Evolutionary conservation across 2,888 invertebrate species (phyloP), one percentile per base, ranked within the genome.

Genomic region (Ormyrus thymus): DNA sequence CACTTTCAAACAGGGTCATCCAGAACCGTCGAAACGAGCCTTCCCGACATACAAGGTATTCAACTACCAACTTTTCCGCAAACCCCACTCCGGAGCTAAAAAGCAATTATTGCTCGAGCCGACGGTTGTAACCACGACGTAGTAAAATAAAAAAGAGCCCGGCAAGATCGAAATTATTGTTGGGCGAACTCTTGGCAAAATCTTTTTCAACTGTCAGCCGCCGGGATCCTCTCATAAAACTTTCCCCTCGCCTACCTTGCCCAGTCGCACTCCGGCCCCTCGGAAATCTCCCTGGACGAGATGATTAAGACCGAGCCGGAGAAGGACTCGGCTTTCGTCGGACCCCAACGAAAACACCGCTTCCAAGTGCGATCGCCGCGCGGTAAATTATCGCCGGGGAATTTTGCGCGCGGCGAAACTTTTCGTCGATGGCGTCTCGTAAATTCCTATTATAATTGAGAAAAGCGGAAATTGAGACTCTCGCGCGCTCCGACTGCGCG

Each of bases 371-470:
- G 8, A 46, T 51, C 46, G 46, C 51, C 43, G 66, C 29, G 3
- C 68, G 55, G 68, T 75, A 79, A 79, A 75, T 79, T 79, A 70
- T 66, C 46, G 15, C 55, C 50, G 11, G 46, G 46, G 11, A 56
- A 58, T 51, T 74, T 74, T 51, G 13, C 15, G 50, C 53, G 50
- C 10, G 11, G 77, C 82, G 82, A 82, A 84, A 82, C 80, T 78
- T 78, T 85, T 84, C 83, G 80, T 85, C 85, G 84, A 85, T 83
- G 80, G 78, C 80, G 76, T 81, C 77, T 83, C 86, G 83, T 87
- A 87, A 87, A 87, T 87, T 85, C 85, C 82, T 85, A 84, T 86
- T 86, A 86, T 86, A 87, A 87, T 87, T 86, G 85, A 74, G 83
- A 71, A 82, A 79, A 77, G 80, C 74, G 83, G 84, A 83, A 84